Percentiles rank a stretch among this genome's conserved stretches.
phyloP scores from a whole-genome alignment of 2,888 invertebrate species.

The Bimastos eiseni region DNA sequence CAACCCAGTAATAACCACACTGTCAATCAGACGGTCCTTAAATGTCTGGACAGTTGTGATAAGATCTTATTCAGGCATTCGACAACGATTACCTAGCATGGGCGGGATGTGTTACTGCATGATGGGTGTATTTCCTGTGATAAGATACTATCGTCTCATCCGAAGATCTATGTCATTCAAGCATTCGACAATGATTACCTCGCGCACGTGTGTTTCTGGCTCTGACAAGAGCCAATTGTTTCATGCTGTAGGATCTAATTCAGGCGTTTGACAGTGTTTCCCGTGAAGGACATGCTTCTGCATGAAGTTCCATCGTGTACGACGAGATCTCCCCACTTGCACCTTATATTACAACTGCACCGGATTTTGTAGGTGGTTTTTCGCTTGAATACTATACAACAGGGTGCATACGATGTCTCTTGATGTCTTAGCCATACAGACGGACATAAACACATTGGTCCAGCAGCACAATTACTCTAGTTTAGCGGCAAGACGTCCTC shows the following conservation, averaged over 20 bases:
- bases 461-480: not conserved
- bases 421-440: not conserved
- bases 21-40: slow-evolving; percentile 35
- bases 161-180: not conserved
- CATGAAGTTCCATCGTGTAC: not conserved
- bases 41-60: slow-evolving; percentile 36
- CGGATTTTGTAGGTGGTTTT: not conserved
- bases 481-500: not conserved
- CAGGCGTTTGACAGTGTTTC: slow-evolving; percentile 13
- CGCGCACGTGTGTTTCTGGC: not conserved
- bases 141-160: not conserved
- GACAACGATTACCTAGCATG: slow-evolving; percentile 32
- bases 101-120: not conserved
- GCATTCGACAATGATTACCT: not conserved
- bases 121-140: not conserved
- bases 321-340: not conserved
- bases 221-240: no score
- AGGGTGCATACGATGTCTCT: not conserved
- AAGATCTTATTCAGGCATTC: slow-evolving; percentile 36
- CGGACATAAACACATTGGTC: no score
- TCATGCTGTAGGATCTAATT: no score
- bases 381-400: not conserved
- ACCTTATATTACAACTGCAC: not conserved
- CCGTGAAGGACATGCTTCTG: not conserved
- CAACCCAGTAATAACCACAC: not conserved